phyloP scores from a whole-genome alignment of 1,140 invertebrate genomes.

The Gyrodactylus salaris region DNA sequence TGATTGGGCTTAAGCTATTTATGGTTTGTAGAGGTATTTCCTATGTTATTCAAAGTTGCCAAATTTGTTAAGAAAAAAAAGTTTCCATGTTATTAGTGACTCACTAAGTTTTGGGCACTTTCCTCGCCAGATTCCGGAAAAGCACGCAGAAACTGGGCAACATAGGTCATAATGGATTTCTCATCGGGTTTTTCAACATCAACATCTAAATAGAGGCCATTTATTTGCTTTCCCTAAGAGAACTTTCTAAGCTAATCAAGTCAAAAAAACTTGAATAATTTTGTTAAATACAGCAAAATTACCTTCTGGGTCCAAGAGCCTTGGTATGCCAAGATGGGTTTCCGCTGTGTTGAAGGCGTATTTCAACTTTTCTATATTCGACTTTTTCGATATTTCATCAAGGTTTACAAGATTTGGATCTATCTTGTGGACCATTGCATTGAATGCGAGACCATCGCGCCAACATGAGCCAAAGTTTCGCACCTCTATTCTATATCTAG shows the following conservation, averaged over 20 bases:
- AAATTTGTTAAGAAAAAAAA: too few species aligned
- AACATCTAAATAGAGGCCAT: conserved; percentile 35
- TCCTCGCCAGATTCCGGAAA: conserved; percentile 25
- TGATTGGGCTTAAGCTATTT: too few species aligned
- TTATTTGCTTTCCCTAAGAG: too few species aligned
- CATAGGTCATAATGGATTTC: conserved; percentile 94
- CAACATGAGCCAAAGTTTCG: conserved; percentile 78
- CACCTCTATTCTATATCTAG: conserved; percentile 48
- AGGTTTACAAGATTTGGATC: conserved; percentile 56
- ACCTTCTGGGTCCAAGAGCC: conserved; percentile 86
- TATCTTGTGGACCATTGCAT: conserved; percentile 72
- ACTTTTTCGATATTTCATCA: conserved; percentile 19
- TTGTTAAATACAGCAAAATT: conserved; percentile 10
- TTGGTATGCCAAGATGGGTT: conserved; percentile 77
- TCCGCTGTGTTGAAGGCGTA: conserved; percentile 69
- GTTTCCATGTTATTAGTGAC: too few species aligned
- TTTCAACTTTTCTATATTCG: conserved; percentile 30
- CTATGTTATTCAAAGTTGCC: too few species aligned
- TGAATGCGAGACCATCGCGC: conserved; percentile 76
- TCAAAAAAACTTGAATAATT: not conserved
- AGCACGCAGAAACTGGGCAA: conserved; percentile 82
- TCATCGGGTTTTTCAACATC: conserved; percentile 84
- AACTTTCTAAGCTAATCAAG: too few species aligned
- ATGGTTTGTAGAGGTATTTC: too few species aligned
- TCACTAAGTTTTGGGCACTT: too few species aligned